Percentiles rank a stretch among this genome's conserved stretches.
Conservation (phyloP, 2,888 invertebrate species). For the Xanthia icteritia region DNA sequence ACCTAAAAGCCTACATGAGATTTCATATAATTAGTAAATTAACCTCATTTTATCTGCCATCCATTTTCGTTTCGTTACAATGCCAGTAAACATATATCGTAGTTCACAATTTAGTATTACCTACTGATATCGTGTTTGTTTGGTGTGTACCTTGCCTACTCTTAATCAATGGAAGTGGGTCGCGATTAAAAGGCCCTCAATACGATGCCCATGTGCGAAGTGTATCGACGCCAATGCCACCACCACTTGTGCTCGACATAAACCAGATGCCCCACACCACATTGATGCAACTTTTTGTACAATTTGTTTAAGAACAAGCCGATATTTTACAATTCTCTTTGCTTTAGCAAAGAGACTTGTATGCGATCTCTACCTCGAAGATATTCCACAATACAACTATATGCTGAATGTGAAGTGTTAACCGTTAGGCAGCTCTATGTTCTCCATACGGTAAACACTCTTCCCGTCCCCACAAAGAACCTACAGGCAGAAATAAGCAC, state of each 20-base stretch:
- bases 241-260: conserved; percentile 77
- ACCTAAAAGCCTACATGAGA: conserved; percentile 36
- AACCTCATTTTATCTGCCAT: conserved; percentile 42
- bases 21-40: conserved; percentile 42
- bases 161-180: conserved; percentile 79
- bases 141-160: conserved; percentile 54
- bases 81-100: conserved; percentile 52
- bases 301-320: conserved; percentile 61
- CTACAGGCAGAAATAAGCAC: no score
- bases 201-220: conserved; percentile 81
- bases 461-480: no score
- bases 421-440: no score
- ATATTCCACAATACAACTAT: no score
- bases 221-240: conserved; percentile 72
- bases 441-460: no score
- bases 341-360: no score
- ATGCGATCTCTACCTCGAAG: no score
- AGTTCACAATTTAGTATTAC: conserved; percentile 44
- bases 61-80: conserved; percentile 48
- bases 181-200: conserved; percentile 81
- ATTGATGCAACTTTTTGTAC: conserved; percentile 72
- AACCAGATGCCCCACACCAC: conserved; percentile 78
- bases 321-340: conserved; percentile 45
- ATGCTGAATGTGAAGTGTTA: no score
- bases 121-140: conserved; percentile 53